A percentile compares a stretch with the other conserved stretches of the same genome.
phyloP scores from a whole-genome alignment of 2,113 vertebrate species.

The Piprites chloris region DNA sequence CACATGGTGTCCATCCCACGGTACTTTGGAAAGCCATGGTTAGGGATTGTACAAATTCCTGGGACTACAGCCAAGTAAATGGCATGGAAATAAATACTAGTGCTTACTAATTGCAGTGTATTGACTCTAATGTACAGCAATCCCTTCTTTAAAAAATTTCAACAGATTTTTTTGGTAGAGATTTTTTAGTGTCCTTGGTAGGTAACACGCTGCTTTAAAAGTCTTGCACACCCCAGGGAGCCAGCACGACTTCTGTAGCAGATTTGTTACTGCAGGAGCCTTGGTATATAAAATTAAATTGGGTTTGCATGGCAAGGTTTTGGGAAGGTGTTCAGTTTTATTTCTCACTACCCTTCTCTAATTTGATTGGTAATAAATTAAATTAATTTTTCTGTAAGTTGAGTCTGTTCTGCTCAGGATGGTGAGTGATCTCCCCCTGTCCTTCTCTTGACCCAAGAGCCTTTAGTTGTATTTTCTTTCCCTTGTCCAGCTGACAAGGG shows the following conservation, averaged over 20 bases:
- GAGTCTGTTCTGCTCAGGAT: background rate
- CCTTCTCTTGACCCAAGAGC: accelerated
- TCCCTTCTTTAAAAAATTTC: background rate
- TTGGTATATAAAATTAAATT: background rate
- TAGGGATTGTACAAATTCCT: background rate
- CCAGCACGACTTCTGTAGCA: background rate
- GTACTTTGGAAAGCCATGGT: background rate
- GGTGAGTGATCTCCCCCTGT: background rate
- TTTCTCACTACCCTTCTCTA: background rate
- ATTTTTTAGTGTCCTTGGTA: background rate
- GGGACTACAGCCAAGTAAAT: background rate
- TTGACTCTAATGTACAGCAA: background rate
- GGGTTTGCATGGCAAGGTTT: background rate
- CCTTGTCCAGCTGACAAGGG: background rate
- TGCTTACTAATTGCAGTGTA: background rate
- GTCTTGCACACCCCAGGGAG: background rate
- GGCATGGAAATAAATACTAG: background rate
- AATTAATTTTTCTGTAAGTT: background rate
- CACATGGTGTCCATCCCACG: background rate
- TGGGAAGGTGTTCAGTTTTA: background rate
- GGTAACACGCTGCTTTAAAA: background rate
- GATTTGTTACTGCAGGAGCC: background rate
- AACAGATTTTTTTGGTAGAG: background rate
- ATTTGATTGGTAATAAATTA: background rate
- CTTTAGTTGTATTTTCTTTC: background rate